Evolutionary conservation across 2,888 invertebrate genomes (phyloP), one percentile per base, ranked within the genome.

Genomic region (Lasioglossum marginatum): DNA sequence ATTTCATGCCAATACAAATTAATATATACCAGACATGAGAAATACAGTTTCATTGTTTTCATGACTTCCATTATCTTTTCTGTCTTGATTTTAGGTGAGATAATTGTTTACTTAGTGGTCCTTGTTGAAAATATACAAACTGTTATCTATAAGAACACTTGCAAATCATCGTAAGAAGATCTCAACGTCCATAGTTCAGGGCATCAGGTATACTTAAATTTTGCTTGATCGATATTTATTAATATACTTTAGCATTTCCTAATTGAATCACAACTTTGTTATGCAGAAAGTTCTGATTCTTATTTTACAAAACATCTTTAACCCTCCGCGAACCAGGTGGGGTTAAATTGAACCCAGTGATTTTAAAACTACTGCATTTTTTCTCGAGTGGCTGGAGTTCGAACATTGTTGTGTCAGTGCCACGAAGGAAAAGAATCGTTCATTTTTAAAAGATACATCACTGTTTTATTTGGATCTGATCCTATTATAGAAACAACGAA

Each of bases 121-220:
- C 37, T 52, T 78, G 27, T 70, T 48, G 57, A 48, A 37, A 79
- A 79, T 71, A 52, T 23, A 40, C 34, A 31, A 31, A 76, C 8
- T 31, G 10, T 34, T 78, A 71, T n/a, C 63, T 75, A 23, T 71
- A 83, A 66, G 34, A 79, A 57, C 52, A 57, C 66, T 79, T 14
- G 40, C 8, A 45, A 72, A 40, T 73, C 72, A 57, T 57, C 19
- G n/a, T 57, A 71, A 79, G 52, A 79, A 74, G 72, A 76, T 83
- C 79, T 77, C 66, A 16, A 60, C 57, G 27, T 68, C 57, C 66
- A 8, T 14, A 60, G 48, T 31, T 57, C 43, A 60, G 66, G 76
- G 23, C 79, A 85, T 31, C 31, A 83, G 83, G 85, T 85, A 72
- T 71, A 79, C 72, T 72, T 16, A 4, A 8, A 52, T 70, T 4